Evolutionary conservation across 2,797 vertebrate species (phyloP), one percentile per base, ranked within the genome.

Genomic region (Loriculus beryllinus): DNA sequence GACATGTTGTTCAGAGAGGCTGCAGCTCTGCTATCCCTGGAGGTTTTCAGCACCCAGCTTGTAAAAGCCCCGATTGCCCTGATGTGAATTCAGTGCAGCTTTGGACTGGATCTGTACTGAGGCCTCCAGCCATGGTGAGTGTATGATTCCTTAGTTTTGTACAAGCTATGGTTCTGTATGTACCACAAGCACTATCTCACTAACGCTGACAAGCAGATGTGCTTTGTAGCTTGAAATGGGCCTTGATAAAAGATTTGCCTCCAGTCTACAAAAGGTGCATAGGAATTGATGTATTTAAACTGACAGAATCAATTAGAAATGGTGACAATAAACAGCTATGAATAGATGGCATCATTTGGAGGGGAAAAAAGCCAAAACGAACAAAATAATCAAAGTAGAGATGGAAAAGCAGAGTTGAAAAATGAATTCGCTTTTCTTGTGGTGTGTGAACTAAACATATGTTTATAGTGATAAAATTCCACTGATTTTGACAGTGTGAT

Each of bases 11-110:
- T 29, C 3, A 28, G 52, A 59, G 33, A 82, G 28, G 35, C 51
- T 70, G 47, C 1, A 12, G 64, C 31, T 70, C 37, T 3, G 3
- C 62, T n/a, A 0, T 9, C 2, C 2, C 35, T 1, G 1, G 35
- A 63, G 35, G 21, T 29, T 65, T 56, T 64, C 47, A 67, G 54
- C 12, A 48, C 23, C 25, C 14, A 22, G 12, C 18, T 16, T 52
- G 22, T 3, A 31, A 72, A 26, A 71, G 14, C 45, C 40, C 22
- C 21, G 37, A 43, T 57, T 20, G 16, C 14, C 4, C 49, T 4
- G 3, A 31, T 8, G 15, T 10, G 51, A 42, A 45, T 42, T 49
- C 7, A 39, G 7, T 28, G 59, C 33, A 19, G 25, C 42, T 62
- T 35, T 59, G 76, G n/a, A 16, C 14, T 7, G 17, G 18, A 65